A percentile compares a stretch with the other conserved stretches of the same genome.
Conservation (phyloP, 2,888 invertebrate species). For the Apamea epomidion region DNA sequence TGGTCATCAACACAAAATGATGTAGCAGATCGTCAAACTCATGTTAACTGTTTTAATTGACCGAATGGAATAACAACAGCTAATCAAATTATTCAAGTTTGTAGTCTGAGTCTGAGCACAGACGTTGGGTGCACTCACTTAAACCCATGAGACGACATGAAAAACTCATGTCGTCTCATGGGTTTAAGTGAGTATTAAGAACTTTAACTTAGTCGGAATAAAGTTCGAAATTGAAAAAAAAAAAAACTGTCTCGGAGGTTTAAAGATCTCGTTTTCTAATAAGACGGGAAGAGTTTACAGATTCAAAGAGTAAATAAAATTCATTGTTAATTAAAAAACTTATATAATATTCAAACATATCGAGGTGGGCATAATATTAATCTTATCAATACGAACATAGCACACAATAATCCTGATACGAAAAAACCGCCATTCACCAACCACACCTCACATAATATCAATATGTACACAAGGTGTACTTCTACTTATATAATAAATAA, state of each 20-base stretch:
- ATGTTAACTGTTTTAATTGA: background rate
- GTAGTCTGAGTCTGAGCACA: background rate
- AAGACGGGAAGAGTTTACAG: background rate
- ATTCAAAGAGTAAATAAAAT: constrained; percentile 9
- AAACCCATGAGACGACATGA: background rate
- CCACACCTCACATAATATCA: background rate
- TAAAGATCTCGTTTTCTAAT: background rate
- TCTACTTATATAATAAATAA: background rate
- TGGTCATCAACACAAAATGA: background rate
- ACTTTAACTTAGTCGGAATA: background rate
- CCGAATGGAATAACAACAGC: background rate
- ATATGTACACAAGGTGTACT: no score
- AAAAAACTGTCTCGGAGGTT: background rate
- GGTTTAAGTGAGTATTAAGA: no score
- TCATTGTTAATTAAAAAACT: background rate
- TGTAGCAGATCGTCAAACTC: background rate
- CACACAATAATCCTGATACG: background rate
- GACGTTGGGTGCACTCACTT: background rate
- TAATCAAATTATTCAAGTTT: background rate
- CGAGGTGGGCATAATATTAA: background rate
- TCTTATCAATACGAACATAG: background rate
- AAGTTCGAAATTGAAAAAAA: background rate
- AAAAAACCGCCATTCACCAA: background rate
- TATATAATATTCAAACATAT: constrained; percentile 8
- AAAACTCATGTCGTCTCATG: no score